Base-by-base conservation (phyloP, 2,888 invertebrate genomes). In the Zaprionus lineosus region DNA sequence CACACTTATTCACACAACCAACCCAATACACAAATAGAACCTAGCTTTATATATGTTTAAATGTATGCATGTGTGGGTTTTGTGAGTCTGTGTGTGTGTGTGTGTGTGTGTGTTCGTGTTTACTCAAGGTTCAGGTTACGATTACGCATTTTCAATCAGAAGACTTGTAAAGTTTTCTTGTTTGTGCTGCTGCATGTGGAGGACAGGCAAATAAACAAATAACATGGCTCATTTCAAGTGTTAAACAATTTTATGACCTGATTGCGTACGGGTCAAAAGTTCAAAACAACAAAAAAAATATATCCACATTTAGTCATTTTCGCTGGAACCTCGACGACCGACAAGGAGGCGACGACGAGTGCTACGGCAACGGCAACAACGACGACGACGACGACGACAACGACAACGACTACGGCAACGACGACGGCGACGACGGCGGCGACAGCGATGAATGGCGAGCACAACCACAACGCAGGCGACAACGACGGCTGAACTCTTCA, bases 191-290 rank as follows among this genome's bases (percentile, higher is more conserved):
- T 40, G 24, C 51, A 26, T 18, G 18, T 6, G 12, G 12, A 21
- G 21, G 26, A 1, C 8, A 18, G 12, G 6, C 21, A 34, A 55
- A 66, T 60, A 67, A 53, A 48, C 47, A 52, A 59, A 63, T 58
- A 57, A 50, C 47, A 26, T 47, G 44, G 37, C 36, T 50, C 33
- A 51, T 39, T 63, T 59, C 37, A 33, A 43, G 31, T 24, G 24
- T 65, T 64, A 50, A 57, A 6, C 34, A 63, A 28, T 57, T 67
- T 65, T 73, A 61, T 88, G 88, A 89, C 88, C 87, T 86, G 88
- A 85, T 87, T 87, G 78, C 75, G 76, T 74, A 86, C 69, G 64
- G 87, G 87, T 86, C 88, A 87, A 84, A 78, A 86, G 76, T 76
- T 84, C 76, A 86, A 81, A 86, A 83, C 68, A 69, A 66, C 79